phyloP scores from a whole-genome alignment of 92 coral and sea anemone genomes.

The Blastomussa wellsi region DNA sequence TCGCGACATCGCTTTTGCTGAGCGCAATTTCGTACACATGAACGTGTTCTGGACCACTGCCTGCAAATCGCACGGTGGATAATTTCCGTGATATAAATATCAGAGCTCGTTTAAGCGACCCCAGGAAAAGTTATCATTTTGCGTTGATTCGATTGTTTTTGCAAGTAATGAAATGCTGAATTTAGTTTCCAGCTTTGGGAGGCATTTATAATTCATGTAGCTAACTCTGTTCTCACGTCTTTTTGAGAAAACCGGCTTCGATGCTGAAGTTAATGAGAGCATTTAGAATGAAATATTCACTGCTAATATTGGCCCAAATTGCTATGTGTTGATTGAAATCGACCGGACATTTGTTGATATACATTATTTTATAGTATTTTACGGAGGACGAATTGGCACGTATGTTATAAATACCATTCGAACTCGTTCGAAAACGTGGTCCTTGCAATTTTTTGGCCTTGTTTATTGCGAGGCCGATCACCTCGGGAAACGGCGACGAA shows the following conservation, averaged over 20 bases:
- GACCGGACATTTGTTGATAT: neutral
- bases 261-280: neutral
- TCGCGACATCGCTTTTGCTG: neutral
- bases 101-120: conserved; percentile 2
- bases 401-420: neutral
- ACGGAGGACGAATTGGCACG: neutral
- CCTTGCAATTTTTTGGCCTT: neutral
- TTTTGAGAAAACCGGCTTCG: neutral
- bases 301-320: neutral
- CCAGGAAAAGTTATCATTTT: neutral
- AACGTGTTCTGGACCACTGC: neutral
- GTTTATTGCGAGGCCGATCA: neutral
- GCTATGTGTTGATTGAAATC: conserved; percentile 12
- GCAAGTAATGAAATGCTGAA: conserved; percentile 20
- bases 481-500: neutral
- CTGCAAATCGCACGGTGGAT: neutral
- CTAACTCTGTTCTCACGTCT: conserved; percentile 9
- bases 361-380: too few species aligned
- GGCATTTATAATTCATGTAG: conserved; percentile 20
- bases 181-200: neutral
- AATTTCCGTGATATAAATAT: neutral
- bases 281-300: neutral
- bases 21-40: neutral
- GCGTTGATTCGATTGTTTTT: neutral
- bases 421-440: neutral